phyloP scores from a whole-genome alignment of 2,113 vertebrate genomes.

The Hyla sarda region DNA sequence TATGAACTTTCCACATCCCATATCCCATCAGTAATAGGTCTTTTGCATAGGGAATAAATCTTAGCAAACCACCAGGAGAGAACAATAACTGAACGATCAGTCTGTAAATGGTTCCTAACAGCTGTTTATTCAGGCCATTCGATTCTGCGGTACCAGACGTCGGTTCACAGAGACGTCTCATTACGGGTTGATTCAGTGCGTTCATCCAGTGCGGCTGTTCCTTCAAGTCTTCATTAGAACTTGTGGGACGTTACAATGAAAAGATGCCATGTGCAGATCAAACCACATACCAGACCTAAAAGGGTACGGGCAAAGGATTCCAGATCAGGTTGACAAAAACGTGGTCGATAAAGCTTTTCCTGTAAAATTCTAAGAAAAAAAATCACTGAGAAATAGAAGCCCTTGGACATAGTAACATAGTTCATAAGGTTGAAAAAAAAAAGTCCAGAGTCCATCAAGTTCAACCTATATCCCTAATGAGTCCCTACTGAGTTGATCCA shows the following conservation, averaged over 20 bases:
- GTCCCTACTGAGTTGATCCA: too few relatives aligned
- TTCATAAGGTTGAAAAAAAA: too few relatives aligned
- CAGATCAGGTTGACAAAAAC: conserved; percentile 24
- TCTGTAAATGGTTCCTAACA: background rate
- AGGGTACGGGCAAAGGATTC: background rate
- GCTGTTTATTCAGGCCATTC: background rate
- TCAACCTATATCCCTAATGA: too few relatives aligned
- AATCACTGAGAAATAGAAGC: too few relatives aligned
- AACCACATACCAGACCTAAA: conserved; percentile 4
- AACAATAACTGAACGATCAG: background rate
- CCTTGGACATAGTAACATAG: too few relatives aligned
- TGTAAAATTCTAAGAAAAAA: background rate
- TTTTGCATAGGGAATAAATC: conserved; percentile 4
- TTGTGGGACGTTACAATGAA: conserved; percentile 46
- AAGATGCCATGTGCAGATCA: conserved; percentile 29
- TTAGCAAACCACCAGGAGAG: conserved; percentile 1
- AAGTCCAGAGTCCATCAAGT: too few relatives aligned
- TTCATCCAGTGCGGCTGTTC: conserved; percentile 26
- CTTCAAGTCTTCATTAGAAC: conserved; percentile 54
- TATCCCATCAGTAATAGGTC: conserved; percentile 5
- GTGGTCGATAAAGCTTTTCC: background rate
- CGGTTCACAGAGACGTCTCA: conserved; percentile 22
- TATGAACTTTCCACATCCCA: background rate
- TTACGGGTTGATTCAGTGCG: conserved; percentile 40
- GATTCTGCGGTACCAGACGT: conserved; percentile 21